These are phyloP conservation scores for Sylvietta virens DNA, from an alignment of 2,113 vertebrate species.

Conservation along the genomic window DNA sequence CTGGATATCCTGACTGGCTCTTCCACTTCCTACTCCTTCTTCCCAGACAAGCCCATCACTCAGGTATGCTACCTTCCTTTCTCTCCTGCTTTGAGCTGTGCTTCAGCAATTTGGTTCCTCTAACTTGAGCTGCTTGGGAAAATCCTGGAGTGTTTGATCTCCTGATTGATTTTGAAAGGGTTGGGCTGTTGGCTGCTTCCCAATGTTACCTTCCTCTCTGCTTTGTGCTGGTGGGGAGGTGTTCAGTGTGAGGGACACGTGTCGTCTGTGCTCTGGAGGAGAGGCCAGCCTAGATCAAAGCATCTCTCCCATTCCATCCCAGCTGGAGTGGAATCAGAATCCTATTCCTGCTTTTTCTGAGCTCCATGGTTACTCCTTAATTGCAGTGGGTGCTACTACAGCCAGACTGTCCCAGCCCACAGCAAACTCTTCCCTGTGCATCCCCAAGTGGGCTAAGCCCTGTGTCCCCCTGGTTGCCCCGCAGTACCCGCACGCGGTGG, in stretches of 20 bases:
- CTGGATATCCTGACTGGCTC: slow-evolving; percentile 97
- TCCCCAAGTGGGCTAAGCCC: accelerated
- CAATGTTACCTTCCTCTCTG: accelerated
- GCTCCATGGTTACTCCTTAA: not conserved
- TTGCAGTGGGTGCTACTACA: accelerated
- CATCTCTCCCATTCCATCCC: not conserved
- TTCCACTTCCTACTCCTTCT: slow-evolving; percentile 89
- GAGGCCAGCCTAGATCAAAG: not conserved
- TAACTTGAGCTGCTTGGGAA: not conserved
- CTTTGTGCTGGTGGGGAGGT: not conserved
- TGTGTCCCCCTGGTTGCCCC: accelerated
- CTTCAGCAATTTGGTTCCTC: not conserved
- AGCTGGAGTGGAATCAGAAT: not conserved
- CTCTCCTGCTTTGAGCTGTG: not conserved
- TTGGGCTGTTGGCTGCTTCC: not conserved
- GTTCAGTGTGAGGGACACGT: accelerated
- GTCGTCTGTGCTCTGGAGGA: not conserved
- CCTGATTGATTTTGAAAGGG: not conserved
- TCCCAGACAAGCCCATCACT: slow-evolving; percentile 92
- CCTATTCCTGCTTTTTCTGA: not conserved
- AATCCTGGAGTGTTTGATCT: not conserved
- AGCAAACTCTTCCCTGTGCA: too few relatives aligned
- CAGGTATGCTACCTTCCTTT: slow-evolving; percentile 72
- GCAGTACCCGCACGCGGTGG: slow-evolving; percentile 94
- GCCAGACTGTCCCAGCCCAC: not conserved